Evolutionary conservation across 2,888 invertebrate genomes (phyloP), one percentile per base, ranked within the genome.

Genomic region (Ischnura elegans): DNA sequence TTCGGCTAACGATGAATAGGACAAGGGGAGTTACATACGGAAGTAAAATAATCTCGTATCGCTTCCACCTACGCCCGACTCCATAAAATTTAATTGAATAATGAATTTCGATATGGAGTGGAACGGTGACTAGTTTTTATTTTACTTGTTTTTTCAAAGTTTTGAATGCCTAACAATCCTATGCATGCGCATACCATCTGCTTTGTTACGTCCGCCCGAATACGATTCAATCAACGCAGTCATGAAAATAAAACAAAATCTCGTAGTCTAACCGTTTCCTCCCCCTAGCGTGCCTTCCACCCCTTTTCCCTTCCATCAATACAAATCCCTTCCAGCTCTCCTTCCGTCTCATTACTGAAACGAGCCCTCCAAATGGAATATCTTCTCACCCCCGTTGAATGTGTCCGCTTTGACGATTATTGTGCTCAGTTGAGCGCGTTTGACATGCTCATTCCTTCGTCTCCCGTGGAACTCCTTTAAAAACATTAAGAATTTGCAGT

Each of bases 351-450:
- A 90, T 90, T 90, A 90, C 61, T 43, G 90, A 61, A 90, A 90
- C 90, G 42, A 55, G 55, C 55, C 13, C 51, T 90, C 90, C 61
- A 90, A 51, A 45, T 46, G 86, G 45, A 5, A 46, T 6, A 5
- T 55, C 36, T 13, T n/a, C 51, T 19, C 2, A 6, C 51, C 51
- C 51, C 61, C 61, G 8, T n/a, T n/a, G 36, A 76, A 76, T 21
- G 55, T 25, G 55, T 61, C 42, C 87, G 87, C 87, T 87, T 87
- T 87, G 87, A 87, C 55, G 87, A 87, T 87, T 55, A 86, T 86
- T 46, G 86, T 45, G 87, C 87, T 87, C 51, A 87, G 87, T 87
- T 42, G 87, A 87, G 87, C 87, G 87, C 55, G 87, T 55, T 42
- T 21, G 51, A 42, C 55, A 42, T 61, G 87, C 87, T 55, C 61